Percentiles rank a stretch among this genome's conserved stretches.
phyloP scores from a whole-genome alignment of 2,797 vertebrate species.

The Sebastes taczanowskii region DNA sequence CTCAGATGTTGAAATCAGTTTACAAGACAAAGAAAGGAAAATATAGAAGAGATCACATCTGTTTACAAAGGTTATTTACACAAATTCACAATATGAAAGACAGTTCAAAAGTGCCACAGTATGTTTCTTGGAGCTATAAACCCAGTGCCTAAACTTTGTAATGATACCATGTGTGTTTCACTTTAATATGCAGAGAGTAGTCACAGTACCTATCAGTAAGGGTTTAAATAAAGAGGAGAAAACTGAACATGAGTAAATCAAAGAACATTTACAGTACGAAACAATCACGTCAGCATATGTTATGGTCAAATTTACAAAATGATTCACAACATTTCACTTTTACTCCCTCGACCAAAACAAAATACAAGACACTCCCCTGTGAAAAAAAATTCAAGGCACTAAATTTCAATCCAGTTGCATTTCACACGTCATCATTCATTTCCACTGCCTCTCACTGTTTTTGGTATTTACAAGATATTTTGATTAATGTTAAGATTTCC shows the following conservation, averaged over 20 bases:
- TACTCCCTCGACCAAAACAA: background rate
- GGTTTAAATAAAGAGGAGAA: background rate
- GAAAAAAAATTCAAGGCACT: background rate
- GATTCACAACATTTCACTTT: slow-evolving; percentile 23
- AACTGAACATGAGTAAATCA: background rate
- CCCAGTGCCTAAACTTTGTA: background rate
- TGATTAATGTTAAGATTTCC: background rate
- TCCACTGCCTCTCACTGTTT: background rate
- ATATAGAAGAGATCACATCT: slow-evolving; percentile 32
- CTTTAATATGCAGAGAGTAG: background rate
- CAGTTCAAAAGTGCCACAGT: slow-evolving; percentile 57
- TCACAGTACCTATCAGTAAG: background rate
- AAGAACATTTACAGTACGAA: slow-evolving; percentile 42
- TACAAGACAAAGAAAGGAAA: slow-evolving; percentile 43
- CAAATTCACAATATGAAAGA: slow-evolving; percentile 68
- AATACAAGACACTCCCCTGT: background rate
- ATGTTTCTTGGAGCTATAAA: slow-evolving; percentile 15
- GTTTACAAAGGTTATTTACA: slow-evolving; percentile 76
- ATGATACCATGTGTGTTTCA: background rate
- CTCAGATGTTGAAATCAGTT: slow-evolving; percentile 30
- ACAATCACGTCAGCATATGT: slow-evolving; percentile 18
- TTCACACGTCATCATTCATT: background rate
- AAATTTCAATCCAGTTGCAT: background rate
- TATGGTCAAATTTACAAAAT: slow-evolving; percentile 34
- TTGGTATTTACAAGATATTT: slow-evolving; percentile 33